phyloP scores from a whole-genome alignment of 1,140 invertebrate species.

The Hylyphantes graminicola region DNA sequence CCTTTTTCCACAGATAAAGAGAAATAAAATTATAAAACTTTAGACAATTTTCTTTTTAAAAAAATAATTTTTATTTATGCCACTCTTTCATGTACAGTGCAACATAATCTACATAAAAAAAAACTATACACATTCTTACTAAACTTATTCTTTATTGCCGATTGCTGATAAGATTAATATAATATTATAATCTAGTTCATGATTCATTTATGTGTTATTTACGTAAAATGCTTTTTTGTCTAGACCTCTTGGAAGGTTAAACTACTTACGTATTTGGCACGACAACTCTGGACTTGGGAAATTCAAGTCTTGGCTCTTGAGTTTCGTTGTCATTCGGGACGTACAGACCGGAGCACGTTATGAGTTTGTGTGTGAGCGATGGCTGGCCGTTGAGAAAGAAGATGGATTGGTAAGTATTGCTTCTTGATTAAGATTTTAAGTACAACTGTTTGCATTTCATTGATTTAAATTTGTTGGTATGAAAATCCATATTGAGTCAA shows the following conservation, averaged over 20 bases:
- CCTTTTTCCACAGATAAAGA: too few species aligned
- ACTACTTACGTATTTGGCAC: slow-evolving; percentile 66
- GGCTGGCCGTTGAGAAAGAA: slow-evolving; percentile 67
- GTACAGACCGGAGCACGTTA: slow-evolving; percentile 66
- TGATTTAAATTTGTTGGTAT: too few species aligned
- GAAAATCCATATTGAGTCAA: too few species aligned
- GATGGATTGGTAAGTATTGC: slow-evolving; percentile 64
- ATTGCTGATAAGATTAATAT: neutral
- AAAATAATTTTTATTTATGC: too few species aligned
- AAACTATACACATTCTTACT: too few species aligned
- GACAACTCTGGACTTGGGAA: slow-evolving; percentile 66
- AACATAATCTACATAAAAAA: too few species aligned
- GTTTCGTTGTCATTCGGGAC: slow-evolving; percentile 65
- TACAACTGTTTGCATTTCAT: neutral
- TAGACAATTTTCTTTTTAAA: too few species aligned
- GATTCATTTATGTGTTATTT: neutral
- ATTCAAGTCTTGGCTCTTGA: slow-evolving; percentile 66
- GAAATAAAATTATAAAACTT: too few species aligned
- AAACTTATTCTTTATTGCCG: too few species aligned
- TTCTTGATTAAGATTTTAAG: neutral
- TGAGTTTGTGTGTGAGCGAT: slow-evolving; percentile 67
- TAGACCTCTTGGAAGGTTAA: slow-evolving; percentile 63
- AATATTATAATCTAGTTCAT: neutral
- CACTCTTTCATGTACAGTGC: too few species aligned
- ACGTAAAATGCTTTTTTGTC: neutral